Percentiles rank a stretch among this genome's conserved stretches.
Evolutionary conservation across 2,113 vertebrate genomes (phyloP).

Genomic region (Chlamydotis undulata): DNA sequence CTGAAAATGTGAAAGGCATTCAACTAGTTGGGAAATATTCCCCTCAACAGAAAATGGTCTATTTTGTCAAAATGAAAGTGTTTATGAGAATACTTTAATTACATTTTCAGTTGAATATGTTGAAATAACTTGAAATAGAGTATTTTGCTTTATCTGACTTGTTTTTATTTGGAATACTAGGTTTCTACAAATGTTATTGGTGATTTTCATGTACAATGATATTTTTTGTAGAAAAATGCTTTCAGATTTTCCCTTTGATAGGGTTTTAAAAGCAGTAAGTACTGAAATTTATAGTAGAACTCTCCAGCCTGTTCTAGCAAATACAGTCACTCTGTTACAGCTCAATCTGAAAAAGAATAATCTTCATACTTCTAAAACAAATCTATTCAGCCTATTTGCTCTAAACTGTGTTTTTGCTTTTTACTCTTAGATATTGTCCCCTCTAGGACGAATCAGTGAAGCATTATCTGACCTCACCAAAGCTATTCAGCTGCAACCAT

Average conservation of each 20-base stretch:
- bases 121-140: not conserved
- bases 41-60: too few relatives aligned
- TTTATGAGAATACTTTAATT: not conserved
- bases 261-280: not conserved
- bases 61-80: not conserved
- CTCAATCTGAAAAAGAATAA: not conserved
- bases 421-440: slow-evolving; percentile 88
- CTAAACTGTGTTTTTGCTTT: not conserved
- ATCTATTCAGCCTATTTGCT: not conserved
- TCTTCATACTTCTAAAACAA: not conserved
- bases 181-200: not conserved
- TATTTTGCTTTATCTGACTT: not conserved
- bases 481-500: slow-evolving; percentile 95
- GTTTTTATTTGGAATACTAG: not conserved
- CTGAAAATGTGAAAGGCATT: not conserved
- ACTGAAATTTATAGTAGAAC: not conserved
- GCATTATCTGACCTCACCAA: slow-evolving; percentile 92
- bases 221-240: not conserved
- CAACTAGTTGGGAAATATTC: not conserved
- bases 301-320: not conserved
- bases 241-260: not conserved
- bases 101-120: not conserved
- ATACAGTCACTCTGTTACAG: not conserved
- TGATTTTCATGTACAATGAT: not conserved
- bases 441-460: slow-evolving; percentile 92